Percentiles rank a stretch among this genome's conserved stretches.
Evolutionary conservation across 2,113 vertebrate genomes (phyloP).

Genomic region (Elachura formosa): DNA sequence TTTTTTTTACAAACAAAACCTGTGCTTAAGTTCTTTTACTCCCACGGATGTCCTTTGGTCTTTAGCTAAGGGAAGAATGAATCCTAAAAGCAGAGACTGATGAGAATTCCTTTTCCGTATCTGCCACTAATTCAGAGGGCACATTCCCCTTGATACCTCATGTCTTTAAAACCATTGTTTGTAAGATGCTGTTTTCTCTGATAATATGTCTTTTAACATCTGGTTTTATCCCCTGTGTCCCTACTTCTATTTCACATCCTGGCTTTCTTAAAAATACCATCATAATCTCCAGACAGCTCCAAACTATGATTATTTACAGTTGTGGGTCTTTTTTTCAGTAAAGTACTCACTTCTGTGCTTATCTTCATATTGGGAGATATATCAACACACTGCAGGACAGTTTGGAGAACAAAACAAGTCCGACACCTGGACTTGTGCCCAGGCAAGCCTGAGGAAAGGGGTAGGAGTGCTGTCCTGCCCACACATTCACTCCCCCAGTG

Average conservation of each 20-base stretch:
- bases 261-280: neutral
- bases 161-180: neutral
- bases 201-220: neutral
- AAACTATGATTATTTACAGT: neutral
- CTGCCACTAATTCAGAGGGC: neutral
- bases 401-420: neutral
- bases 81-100: neutral
- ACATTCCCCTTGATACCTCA: neutral
- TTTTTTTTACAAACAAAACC: neutral
- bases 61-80: neutral
- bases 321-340: neutral
- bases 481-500: neutral
- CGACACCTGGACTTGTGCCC: neutral
- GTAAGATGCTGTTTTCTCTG: neutral
- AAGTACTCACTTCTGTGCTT: neutral
- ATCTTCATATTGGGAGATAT: neutral
- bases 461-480: neutral
- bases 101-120: neutral
- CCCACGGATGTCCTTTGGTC: neutral
- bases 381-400: neutral
- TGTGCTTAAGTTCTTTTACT: neutral
- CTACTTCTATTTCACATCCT: neutral
- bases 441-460: neutral
- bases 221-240: neutral
- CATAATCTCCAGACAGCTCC: neutral